Conservation (phyloP, 2,888 invertebrate species). For the Sinodicranocentrus sp. region DNA sequence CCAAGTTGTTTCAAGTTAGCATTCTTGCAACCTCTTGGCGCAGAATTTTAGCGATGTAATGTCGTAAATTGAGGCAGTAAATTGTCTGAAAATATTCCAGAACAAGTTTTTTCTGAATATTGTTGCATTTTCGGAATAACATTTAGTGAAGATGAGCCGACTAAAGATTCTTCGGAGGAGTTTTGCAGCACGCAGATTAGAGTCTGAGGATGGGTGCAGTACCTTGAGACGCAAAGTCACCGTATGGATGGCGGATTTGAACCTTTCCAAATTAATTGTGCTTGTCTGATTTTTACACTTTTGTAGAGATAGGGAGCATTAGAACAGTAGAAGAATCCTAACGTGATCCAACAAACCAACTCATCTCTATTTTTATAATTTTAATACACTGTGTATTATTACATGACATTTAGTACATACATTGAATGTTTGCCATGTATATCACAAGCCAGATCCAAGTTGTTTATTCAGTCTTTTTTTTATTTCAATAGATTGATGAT, state of each 20-base stretch:
- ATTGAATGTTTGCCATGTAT: no score
- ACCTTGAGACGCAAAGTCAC: conserved; percentile 76
- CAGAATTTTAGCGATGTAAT: no score
- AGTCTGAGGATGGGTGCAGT: conserved; percentile 71
- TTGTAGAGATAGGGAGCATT: conserved; percentile 15
- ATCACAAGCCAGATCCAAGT: no score
- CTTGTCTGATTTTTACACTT: conserved; percentile 61
- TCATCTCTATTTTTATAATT: no score
- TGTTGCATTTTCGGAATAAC: background rate
- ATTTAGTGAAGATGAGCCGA: conserved; percentile 70
- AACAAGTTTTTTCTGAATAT: no score
- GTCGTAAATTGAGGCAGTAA: no score
- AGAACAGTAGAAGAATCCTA: conserved; percentile 10
- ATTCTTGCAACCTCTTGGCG: no score
- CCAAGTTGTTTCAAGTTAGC: no score
- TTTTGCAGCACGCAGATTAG: conserved; percentile 73
- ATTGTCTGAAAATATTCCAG: no score
- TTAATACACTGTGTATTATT: no score
- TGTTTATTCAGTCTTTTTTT: background rate
- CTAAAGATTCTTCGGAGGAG: conserved; percentile 73
- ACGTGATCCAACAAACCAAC: background rate
- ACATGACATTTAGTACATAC: no score
- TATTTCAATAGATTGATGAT: conserved; percentile 86
- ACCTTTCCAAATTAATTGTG: conserved; percentile 71
- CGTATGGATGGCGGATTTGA: conserved; percentile 74